These are phyloP conservation scores for Chrysodeixis includens DNA, from an alignment of 2,888 invertebrate species.

Conservation along the genomic window DNA sequence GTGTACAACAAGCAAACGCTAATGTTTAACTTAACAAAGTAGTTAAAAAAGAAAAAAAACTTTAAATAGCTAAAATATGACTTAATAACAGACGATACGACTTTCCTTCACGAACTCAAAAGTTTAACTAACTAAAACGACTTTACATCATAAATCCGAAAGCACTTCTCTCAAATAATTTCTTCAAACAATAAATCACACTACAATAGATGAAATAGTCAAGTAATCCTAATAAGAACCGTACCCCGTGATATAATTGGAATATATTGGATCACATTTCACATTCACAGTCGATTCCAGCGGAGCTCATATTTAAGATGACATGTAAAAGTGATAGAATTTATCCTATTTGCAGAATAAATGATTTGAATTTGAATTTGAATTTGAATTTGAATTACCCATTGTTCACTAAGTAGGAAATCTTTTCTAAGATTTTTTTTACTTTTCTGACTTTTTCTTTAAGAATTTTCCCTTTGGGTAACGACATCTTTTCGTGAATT, in stretches of 20 bases:
- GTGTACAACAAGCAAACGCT: no score
- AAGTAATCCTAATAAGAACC: neutral
- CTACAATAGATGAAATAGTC: neutral
- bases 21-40: no score
- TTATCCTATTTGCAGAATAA: no score
- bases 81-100: no score
- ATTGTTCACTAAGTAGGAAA: neutral
- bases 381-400: no score
- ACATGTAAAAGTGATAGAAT: no score
- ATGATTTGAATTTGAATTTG: no score
- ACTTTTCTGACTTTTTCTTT: neutral
- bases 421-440: slow-evolving; percentile 6
- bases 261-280: slow-evolving; percentile 6
- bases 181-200: neutral
- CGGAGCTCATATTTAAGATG: no score
- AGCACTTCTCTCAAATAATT: neutral
- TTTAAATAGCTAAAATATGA: no score
- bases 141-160: neutral
- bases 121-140: neutral
- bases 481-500: neutral
- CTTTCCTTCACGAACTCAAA: no score
- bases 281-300: no score
- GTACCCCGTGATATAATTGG: slow-evolving; percentile 1
- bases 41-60: no score
- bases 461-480: neutral